Evolutionary conservation across 2,797 vertebrate species (phyloP), one percentile per base, ranked within the genome.

Genomic region (Hippocampus kuda): DNA sequence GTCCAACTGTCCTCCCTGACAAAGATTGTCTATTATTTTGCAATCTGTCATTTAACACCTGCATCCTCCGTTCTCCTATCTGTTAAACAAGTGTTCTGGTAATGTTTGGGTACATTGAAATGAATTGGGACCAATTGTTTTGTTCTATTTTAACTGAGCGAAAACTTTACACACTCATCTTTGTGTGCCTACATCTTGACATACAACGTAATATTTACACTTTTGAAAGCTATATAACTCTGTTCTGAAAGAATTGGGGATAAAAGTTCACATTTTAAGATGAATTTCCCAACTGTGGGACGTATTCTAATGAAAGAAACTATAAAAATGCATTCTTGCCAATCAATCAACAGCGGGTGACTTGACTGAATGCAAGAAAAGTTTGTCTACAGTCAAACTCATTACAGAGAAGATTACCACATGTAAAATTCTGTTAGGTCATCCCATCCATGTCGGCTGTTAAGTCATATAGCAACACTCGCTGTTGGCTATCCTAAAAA

Each of bases 41-140:
- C 81, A 79, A 83, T 83, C 77, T 77, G 82, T 80, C 79, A 67
- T 77, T 83, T 83, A 82, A 73, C 67, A 63, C 77, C 74, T 83
- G 80, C 77, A 78, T 80, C 66, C 70, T 84, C 74, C 70, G 74
- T 78, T 84, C 54, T 44, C 38, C 15, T 67, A 64, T 62, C 22
- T 69, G 54, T 64, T 80, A 69, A 65, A 71, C 63, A 74, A 68
- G 49, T 49, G n/a, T 1, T 53, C 70, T 18, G 61, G 62, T 68
- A 79, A 79, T 68, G 72, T 74, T 73, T 79, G 66, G 62, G 18
- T n/a, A 54, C 11, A 54, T n/a, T n/a, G n/a, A n/a, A 54, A n/a
- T 54, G 16, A 51, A 51, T 3, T 18, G 16, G 18, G 5, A 20
- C 16, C 18, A 16, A 16, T 49, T 49, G 16, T 51, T 51, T 22